A percentile compares a stretch with the other conserved stretches of the same genome.
These are phyloP conservation scores for Echinops telfairi DNA, from an alignment of 2,113 vertebrate genomes.

Conservation along the genomic window DNA sequence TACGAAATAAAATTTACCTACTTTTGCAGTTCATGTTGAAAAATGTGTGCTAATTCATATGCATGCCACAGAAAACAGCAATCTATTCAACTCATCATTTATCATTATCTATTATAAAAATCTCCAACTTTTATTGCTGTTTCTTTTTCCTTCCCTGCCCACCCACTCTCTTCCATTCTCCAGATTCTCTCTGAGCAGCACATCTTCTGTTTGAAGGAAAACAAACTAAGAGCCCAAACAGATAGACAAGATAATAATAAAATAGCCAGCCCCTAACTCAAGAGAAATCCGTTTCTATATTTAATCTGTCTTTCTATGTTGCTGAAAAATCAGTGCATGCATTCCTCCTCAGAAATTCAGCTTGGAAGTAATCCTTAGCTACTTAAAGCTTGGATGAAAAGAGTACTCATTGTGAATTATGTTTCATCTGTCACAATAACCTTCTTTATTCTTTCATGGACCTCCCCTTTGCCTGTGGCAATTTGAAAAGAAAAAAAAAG, in stretches of 20 bases:
- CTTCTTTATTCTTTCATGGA: slow-evolving; percentile 88
- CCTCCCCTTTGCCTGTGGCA: slow-evolving; percentile 89
- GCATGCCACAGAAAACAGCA: slow-evolving; percentile 80
- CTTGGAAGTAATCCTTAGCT: slow-evolving; percentile 87
- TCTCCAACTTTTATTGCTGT: slow-evolving; percentile 82
- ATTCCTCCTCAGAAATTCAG: slow-evolving; percentile 86
- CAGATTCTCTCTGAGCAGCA: slow-evolving; percentile 76
- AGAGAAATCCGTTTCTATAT: slow-evolving; percentile 78
- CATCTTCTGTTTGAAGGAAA: slow-evolving; percentile 81
- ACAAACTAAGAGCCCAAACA: slow-evolving; percentile 51
- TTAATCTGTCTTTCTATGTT: slow-evolving; percentile 79
- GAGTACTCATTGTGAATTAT: slow-evolving; percentile 90
- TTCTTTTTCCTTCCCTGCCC: slow-evolving; percentile 73
- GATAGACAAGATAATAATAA: slow-evolving; percentile 48
- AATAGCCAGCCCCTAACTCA: slow-evolving; percentile 2
- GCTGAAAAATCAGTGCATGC: slow-evolving; percentile 83
- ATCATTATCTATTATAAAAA: slow-evolving; percentile 80
- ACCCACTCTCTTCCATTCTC: slow-evolving; percentile 67
- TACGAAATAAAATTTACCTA: slow-evolving; percentile 88
- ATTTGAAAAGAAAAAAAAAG: slow-evolving; percentile 87
- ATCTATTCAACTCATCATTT: slow-evolving; percentile 75
- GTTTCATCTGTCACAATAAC: slow-evolving; percentile 91
- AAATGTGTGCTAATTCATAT: slow-evolving; percentile 83
- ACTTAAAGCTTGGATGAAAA: slow-evolving; percentile 87
- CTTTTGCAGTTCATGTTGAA: slow-evolving; percentile 85